phyloP scores from a whole-genome alignment of 2,888 invertebrate species.

The Neoascia interrupta region DNA sequence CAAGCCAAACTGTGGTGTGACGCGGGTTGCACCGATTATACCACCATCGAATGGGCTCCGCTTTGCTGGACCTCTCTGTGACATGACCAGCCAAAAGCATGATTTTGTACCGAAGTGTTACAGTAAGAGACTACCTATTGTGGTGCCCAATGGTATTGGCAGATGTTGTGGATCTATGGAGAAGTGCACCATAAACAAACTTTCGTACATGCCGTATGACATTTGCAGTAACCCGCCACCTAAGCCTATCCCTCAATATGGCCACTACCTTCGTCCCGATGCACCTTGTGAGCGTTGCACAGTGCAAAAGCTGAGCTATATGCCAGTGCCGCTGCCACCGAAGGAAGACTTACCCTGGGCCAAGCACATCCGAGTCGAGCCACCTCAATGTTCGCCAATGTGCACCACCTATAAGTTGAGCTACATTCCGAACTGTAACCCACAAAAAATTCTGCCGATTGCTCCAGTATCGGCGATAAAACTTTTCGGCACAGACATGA shows the following conservation, averaged over 20 bases:
- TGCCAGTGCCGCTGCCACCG: conserved; percentile 79
- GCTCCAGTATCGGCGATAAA: conserved; percentile 73
- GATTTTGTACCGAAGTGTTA: conserved; percentile 85
- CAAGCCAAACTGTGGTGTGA: conserved; percentile 74
- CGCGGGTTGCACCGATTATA: conserved; percentile 74
- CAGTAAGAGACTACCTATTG: conserved; percentile 74
- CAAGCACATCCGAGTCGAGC: conserved; percentile 73
- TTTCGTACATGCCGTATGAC: conserved; percentile 78
- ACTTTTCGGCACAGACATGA: conserved; percentile 74
- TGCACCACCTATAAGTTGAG: conserved; percentile 78
- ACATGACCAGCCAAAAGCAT: conserved; percentile 86
- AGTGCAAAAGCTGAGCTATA: conserved; percentile 82
- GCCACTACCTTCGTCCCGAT: conserved; percentile 72
- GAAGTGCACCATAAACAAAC: conserved; percentile 76
- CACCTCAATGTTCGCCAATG: conserved; percentile 75
- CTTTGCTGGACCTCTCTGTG: conserved; percentile 84
- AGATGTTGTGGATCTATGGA: conserved; percentile 75
- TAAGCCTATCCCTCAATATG: conserved; percentile 73
- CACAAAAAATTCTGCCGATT: conserved; percentile 72
- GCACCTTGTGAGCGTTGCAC: conserved; percentile 77
- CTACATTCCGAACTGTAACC: conserved; percentile 77
- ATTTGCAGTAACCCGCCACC: conserved; percentile 76
- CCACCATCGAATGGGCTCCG: conserved; percentile 75
- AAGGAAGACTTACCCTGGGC: conserved; percentile 79
- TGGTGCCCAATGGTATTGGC: conserved; percentile 72